phyloP scores from a whole-genome alignment of 1,140 invertebrate genomes.

The Neodiprion fabricii region DNA sequence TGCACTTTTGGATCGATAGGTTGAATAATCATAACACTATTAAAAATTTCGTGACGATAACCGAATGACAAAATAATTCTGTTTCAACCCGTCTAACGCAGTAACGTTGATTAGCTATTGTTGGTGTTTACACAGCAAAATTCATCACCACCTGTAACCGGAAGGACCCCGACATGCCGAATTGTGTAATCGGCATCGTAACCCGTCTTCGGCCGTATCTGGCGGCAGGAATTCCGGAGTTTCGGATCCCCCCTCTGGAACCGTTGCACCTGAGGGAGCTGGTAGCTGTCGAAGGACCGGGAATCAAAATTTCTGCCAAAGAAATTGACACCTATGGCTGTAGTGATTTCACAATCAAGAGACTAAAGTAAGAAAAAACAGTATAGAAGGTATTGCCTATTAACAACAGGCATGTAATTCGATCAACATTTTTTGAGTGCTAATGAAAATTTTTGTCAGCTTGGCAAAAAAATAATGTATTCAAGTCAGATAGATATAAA shows the following conservation, averaged over 20 bases:
- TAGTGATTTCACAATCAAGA: conserved; percentile 66
- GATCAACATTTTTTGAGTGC: too few species aligned
- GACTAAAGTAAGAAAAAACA: conserved; percentile 59
- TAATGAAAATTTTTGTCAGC: too few species aligned
- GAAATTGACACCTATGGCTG: conserved; percentile 66
- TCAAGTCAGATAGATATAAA: too few species aligned
- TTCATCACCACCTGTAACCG: conserved; percentile 68
- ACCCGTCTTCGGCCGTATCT: conserved; percentile 57
- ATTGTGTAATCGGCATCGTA: conserved; percentile 64
- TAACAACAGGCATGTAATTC: not conserved
- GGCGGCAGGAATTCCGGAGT: conserved; percentile 60
- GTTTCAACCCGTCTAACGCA: not conserved
- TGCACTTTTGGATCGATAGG: too few species aligned
- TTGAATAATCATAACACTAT: too few species aligned
- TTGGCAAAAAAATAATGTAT: too few species aligned
- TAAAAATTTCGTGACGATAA: too few species aligned
- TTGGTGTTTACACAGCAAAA: conserved; percentile 57
- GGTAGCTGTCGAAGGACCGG: conserved; percentile 60
- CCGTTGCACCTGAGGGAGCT: conserved; percentile 68
- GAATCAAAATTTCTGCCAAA: conserved; percentile 62
- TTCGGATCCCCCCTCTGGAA: conserved; percentile 68
- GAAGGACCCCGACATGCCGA: conserved; percentile 63
- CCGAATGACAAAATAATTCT: not conserved
- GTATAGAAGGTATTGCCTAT: conserved; percentile 10
- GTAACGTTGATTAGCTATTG: conserved; percentile 27